Percentiles rank a stretch among this genome's conserved stretches.
Conservation (phyloP, 2,113 vertebrate species). For the Poeciliopsis retropinna region DNA sequence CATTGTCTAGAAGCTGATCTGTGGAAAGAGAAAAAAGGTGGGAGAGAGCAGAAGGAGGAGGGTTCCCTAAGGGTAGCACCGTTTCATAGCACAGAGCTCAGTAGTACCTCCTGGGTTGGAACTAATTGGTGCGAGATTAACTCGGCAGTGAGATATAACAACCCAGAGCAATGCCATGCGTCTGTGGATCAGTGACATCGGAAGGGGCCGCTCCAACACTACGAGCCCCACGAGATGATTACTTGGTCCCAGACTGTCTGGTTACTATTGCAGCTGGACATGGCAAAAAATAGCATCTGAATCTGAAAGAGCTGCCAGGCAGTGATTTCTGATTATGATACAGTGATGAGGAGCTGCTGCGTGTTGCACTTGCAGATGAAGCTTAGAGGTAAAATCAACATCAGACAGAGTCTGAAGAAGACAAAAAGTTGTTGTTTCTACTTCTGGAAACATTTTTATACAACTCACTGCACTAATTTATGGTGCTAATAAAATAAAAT, state of each 20-base stretch:
- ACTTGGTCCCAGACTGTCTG: slow-evolving; percentile 65
- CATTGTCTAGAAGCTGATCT: slow-evolving; percentile 64
- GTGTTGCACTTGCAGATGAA: slow-evolving; percentile 28
- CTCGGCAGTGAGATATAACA: slow-evolving; percentile 78
- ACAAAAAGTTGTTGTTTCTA: background rate
- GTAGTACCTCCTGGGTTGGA: slow-evolving; percentile 76
- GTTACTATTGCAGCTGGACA: slow-evolving; percentile 37
- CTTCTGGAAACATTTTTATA: background rate
- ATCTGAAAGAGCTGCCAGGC: slow-evolving; percentile 34
- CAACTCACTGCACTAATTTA: slow-evolving; percentile 1
- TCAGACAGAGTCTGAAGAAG: slow-evolving; percentile 8
- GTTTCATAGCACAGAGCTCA: slow-evolving; percentile 71
- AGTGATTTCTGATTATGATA: slow-evolving; percentile 36
- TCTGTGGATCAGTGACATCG: slow-evolving; percentile 67
- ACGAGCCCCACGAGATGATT: slow-evolving; percentile 56
- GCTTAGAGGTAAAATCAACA: slow-evolving; percentile 22
- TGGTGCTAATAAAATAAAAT: slow-evolving; percentile 26
- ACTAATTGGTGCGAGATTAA: slow-evolving; percentile 83
- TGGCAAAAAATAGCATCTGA: slow-evolving; percentile 42
- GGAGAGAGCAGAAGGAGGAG: slow-evolving; percentile 37
- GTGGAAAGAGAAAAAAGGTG: slow-evolving; percentile 59
- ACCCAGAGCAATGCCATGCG: slow-evolving; percentile 71
- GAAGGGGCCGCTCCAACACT: slow-evolving; percentile 46
- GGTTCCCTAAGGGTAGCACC: slow-evolving; percentile 64
- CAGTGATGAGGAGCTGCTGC: background rate